These are phyloP conservation scores for Pycnonotus jocosus DNA, from an alignment of 2,113 vertebrate species.

Conservation along the genomic window DNA sequence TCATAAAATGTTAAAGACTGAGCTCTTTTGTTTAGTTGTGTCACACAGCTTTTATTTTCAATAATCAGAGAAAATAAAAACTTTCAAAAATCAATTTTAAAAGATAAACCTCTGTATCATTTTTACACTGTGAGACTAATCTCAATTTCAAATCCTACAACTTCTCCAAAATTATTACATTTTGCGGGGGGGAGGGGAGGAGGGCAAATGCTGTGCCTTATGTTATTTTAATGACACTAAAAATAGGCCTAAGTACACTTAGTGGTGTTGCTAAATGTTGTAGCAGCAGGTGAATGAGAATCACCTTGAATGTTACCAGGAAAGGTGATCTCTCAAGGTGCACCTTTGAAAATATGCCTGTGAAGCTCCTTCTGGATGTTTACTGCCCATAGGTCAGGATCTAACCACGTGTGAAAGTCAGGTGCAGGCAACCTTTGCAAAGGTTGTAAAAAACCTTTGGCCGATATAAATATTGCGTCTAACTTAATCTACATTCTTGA, in stretches of 20 bases:
- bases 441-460: not conserved
- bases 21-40: not conserved
- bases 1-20: not conserved
- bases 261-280: not conserved
- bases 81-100: not conserved
- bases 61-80: not conserved
- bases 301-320: not conserved
- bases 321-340: not conserved
- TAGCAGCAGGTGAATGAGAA: not conserved
- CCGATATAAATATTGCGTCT: not conserved
- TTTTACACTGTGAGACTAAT: not conserved
- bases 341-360: not conserved
- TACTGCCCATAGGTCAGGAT: not conserved
- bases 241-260: not conserved
- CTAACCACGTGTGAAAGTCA: not conserved
- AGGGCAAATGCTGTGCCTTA: not conserved
- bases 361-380: not conserved
- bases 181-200: not conserved
- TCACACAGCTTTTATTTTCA: not conserved
- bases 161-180: not conserved
- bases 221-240: not conserved
- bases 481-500: not conserved
- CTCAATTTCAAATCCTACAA: not conserved
- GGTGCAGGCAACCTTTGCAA: not conserved
- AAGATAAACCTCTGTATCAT: not conserved